Conservation (phyloP, 1,140 invertebrate genomes). For the Hirudo medicinalis region DNA sequence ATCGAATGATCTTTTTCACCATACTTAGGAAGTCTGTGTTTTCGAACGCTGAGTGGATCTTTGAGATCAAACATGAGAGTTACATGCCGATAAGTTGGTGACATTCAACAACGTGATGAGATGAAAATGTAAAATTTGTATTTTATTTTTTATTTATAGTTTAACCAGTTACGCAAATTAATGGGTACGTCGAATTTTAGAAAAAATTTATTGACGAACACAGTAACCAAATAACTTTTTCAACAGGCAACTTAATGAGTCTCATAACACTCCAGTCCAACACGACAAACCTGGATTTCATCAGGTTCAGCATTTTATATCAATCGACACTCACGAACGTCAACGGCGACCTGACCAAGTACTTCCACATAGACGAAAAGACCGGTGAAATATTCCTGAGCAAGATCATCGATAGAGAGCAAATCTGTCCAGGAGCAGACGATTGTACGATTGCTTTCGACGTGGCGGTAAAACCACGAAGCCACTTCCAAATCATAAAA, state of each 20-base stretch:
- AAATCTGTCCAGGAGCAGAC: conserved; percentile 15
- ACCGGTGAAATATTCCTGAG: conserved; percentile 14
- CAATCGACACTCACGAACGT: conserved; percentile 5
- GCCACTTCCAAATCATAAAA: conserved; percentile 19
- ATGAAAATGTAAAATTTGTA: not conserved
- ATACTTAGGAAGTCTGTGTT: too few relatives aligned
- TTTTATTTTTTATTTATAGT: not conserved
- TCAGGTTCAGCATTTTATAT: conserved; percentile 18
- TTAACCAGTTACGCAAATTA: too few relatives aligned
- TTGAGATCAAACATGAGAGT: too few relatives aligned
- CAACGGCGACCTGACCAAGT: not conserved
- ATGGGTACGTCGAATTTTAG: too few relatives aligned
- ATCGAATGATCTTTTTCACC: too few relatives aligned
- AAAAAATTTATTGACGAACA: not conserved
- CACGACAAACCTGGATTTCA: not conserved
- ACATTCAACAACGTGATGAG: not conserved
- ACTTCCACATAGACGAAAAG: conserved; percentile 19
- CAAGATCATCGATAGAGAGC: conserved; percentile 19
- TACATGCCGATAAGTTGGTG: too few relatives aligned
- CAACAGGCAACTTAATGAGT: not conserved
- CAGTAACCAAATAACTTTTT: not conserved
- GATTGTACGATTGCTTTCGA: conserved; percentile 16
- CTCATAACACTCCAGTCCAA: not conserved
- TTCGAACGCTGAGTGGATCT: too few relatives aligned
- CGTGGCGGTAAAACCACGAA: conserved; percentile 15